These are phyloP conservation scores for Lasioglossum vierecki DNA, from an alignment of 2,888 invertebrate species.

Conservation along the genomic window DNA sequence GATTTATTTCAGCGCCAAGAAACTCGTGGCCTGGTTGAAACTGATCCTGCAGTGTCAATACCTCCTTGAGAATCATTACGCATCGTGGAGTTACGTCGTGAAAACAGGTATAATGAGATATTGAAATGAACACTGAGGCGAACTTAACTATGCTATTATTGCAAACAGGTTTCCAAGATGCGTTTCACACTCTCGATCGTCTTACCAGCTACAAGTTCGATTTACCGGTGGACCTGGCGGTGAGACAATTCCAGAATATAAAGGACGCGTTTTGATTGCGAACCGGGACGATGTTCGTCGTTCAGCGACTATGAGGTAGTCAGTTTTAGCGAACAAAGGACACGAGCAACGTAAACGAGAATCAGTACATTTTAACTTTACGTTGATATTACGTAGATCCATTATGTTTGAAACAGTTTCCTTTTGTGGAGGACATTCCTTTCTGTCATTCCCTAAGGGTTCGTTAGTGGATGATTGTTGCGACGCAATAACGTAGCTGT, in stretches of 20 bases:
- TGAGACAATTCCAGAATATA: slow-evolving; percentile 98
- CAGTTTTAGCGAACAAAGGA: slow-evolving; percentile 37
- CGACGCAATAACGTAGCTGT: slow-evolving; percentile 56
- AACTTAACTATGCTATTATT: slow-evolving; percentile 45
- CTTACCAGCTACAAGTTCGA: slow-evolving; percentile 94
- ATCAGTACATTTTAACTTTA: slow-evolving; percentile 45
- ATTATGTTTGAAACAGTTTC: slow-evolving; percentile 19
- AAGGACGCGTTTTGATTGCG: slow-evolving; percentile 89
- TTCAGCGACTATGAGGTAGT: slow-evolving; percentile 30
- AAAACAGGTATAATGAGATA: slow-evolving; percentile 89
- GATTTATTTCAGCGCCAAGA: slow-evolving; percentile 89
- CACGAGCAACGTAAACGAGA: slow-evolving; percentile 31
- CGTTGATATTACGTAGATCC: slow-evolving; percentile 10
- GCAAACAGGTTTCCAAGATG: slow-evolving; percentile 95
- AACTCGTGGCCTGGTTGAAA: slow-evolving; percentile 97
- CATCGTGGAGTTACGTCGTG: slow-evolving; percentile 97
- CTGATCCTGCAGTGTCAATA: slow-evolving; percentile 95
- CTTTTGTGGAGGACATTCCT: slow-evolving; percentile 21
- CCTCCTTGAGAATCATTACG: slow-evolving; percentile 91
- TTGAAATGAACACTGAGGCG: not conserved
- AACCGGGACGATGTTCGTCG: slow-evolving; percentile 11
- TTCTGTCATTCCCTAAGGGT: slow-evolving; percentile 42
- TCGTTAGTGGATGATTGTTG: slow-evolving; percentile 44
- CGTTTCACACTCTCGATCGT: slow-evolving; percentile 94
- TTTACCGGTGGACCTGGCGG: slow-evolving; percentile 97